A percentile compares a stretch with the other conserved stretches of the same genome.
These are phyloP conservation scores for Peromyscus eremicus DNA, from an alignment of 2,797 vertebrate species.

Conservation along the genomic window DNA sequence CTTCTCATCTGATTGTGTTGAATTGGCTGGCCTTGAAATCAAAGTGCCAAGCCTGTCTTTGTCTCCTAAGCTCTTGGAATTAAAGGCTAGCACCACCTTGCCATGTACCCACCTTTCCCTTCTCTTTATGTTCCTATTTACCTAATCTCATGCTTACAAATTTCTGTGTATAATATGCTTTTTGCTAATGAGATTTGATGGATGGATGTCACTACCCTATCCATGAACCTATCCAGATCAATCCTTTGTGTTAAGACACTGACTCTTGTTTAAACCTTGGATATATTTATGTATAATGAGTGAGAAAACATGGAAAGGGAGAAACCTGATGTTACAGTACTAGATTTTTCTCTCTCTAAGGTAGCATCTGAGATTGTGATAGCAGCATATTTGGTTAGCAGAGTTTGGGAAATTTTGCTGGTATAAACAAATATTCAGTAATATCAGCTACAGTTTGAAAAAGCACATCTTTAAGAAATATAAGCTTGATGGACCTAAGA, in stretches of 20 bases:
- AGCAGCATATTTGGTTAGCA: conserved; percentile 44
- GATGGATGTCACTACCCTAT: neutral
- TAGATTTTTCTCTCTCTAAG: conserved; percentile 44
- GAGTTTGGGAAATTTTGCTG: conserved; percentile 45
- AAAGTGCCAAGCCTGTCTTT: neutral
- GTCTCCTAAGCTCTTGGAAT: neutral
- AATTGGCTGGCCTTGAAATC: neutral
- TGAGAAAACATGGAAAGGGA: conserved; percentile 38
- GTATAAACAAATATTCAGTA: conserved; percentile 48
- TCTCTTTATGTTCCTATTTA: too few relatives aligned
- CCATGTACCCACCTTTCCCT: neutral
- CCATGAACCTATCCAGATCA: conserved; percentile 41
- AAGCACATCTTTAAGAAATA: conserved; percentile 66
- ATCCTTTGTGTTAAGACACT: conserved; percentile 58
- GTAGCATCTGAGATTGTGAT: neutral
- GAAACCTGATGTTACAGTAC: conserved; percentile 3
- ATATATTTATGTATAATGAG: conserved; percentile 61
- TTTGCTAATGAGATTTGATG: conserved; percentile 56
- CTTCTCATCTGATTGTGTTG: neutral
- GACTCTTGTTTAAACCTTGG: conserved; percentile 64
- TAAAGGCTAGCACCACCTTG: neutral
- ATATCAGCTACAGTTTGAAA: conserved; percentile 64
- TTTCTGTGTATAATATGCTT: conserved; percentile 25
- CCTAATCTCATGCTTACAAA: neutral
- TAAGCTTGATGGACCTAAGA: neutral